phyloP scores from a whole-genome alignment of 2,797 vertebrate genomes.

The Nothura maculosa region DNA sequence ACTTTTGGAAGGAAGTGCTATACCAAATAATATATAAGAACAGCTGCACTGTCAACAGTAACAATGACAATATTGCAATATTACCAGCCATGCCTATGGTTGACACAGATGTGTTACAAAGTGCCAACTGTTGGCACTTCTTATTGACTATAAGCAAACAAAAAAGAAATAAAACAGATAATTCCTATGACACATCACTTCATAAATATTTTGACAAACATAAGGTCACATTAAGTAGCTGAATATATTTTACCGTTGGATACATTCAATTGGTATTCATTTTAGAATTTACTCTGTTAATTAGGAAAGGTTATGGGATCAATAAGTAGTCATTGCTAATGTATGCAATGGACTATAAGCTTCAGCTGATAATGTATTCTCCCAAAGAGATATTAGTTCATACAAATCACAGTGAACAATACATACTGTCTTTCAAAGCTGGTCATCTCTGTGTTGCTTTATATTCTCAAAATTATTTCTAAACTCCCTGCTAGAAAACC shows the following conservation, averaged over 20 bases:
- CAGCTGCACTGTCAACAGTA: conserved; percentile 21
- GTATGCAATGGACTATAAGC: not conserved
- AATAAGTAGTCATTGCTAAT: conserved; percentile 67
- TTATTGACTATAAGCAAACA: not conserved
- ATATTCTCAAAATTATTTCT: conserved; percentile 53
- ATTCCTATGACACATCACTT: not conserved
- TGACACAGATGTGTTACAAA: conserved; percentile 10
- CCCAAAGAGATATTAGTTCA: conserved; percentile 10
- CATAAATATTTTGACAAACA: not conserved
- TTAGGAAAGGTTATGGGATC: conserved; percentile 77
- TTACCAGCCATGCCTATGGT: not conserved
- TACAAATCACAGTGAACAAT: not conserved
- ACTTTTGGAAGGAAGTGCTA: not conserved
- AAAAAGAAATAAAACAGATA: not conserved
- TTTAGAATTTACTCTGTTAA: conserved; percentile 74
- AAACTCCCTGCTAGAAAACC: conserved; percentile 25
- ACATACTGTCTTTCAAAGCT: conserved; percentile 7
- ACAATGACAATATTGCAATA: not conserved
- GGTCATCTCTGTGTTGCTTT: not conserved
- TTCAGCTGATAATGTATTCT: not conserved
- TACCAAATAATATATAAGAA: not conserved
- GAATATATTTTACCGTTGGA: conserved; percentile 61
- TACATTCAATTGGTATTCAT: conserved; percentile 69
- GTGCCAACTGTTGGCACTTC: conserved; percentile 4
- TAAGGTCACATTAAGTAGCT: not conserved